Base-by-base conservation (phyloP, 1,140 invertebrate genomes). In the Rhagoletis zephyria region DNA sequence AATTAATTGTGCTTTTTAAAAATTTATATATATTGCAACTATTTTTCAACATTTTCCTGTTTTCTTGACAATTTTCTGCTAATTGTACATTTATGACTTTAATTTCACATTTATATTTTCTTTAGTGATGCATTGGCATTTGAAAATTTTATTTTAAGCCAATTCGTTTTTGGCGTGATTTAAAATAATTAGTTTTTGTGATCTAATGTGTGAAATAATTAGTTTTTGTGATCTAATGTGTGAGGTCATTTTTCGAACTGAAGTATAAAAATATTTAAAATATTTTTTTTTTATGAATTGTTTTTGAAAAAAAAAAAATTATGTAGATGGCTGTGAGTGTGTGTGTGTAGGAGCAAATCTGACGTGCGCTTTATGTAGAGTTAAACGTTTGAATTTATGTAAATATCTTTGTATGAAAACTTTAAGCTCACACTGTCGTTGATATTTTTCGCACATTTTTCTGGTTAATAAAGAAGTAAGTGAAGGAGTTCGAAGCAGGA, bases 31-130 rank as follows among this genome's bases (percentile, higher is more conserved):
- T 86, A 86, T 63, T 86, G 63, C 59, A 63, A 63, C 65, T 87
- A 64, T 56, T 87, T 87, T 87, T 70, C 45, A 56, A 64, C 61
- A 42, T 86, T 87, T 42, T 14, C 42, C n/a, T 67, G 64, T 65
- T 87, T 86, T 65, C 14, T 70, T 70, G 42, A 19, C 51, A 56
- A 48, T 74, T 48, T 42, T 74, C 45, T 45, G 42, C 67, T 74
- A 74, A 74, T 74, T 74, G 45, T 56, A 30, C n/a, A 48, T 48
- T 74, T 6, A 48, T 74, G 42, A 45, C 14, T 48, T 74, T 74
- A 5, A 42, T 14, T 70, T 42, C 40, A 10, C 3, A 40, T 67
- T 40, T 3, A 10, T 40, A 10, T 67, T 74, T 48, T 74, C 10
- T 48, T 12, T 12, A 70, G 45, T 45, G 67, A 4, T 74, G 67